Percentiles rank a stretch among this genome's conserved stretches.
Conservation (phyloP, 1,140 invertebrate species). For the Potamilus streckersoni region DNA sequence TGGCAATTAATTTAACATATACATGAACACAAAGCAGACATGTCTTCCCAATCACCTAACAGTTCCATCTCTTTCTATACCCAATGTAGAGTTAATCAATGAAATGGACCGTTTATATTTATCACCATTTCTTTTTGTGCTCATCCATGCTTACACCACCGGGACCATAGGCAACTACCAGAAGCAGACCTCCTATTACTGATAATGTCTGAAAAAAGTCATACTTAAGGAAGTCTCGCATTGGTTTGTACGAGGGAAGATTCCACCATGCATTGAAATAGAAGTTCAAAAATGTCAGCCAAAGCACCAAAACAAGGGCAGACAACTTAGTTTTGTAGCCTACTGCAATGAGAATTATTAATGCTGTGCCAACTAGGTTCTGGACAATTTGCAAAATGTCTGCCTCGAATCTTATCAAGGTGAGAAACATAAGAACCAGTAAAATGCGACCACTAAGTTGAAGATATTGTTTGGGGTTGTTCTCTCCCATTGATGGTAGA, state of each 20-base stretch:
- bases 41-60: too few relatives aligned
- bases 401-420: constrained; percentile 89
- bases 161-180: constrained; percentile 98
- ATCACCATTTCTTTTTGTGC: constrained; percentile 97
- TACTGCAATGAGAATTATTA: constrained; percentile 97
- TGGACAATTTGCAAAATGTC: constrained; percentile 78
- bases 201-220: constrained; percentile 99
- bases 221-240: constrained; percentile 99
- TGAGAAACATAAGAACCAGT: constrained; percentile 99
- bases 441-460: constrained; percentile 95
- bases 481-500: constrained; percentile 95
- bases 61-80: too few relatives aligned
- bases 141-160: constrained; percentile 98
- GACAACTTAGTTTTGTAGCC: constrained; percentile 98
- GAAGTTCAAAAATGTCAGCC: constrained; percentile 91
- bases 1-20: too few relatives aligned
- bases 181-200: constrained; percentile 97
- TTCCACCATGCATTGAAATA: constrained; percentile 99
- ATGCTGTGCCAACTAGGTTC: constrained; percentile 90
- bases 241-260: constrained; percentile 92
- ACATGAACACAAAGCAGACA: too few relatives aligned
- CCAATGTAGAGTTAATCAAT: too few relatives aligned
- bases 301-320: constrained; percentile 91
- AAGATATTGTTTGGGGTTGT: constrained; percentile 97
- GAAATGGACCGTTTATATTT: too few relatives aligned